These are phyloP conservation scores for Papilio polyxenes DNA, from an alignment of 1,140 invertebrate species.

Conservation along the genomic window DNA sequence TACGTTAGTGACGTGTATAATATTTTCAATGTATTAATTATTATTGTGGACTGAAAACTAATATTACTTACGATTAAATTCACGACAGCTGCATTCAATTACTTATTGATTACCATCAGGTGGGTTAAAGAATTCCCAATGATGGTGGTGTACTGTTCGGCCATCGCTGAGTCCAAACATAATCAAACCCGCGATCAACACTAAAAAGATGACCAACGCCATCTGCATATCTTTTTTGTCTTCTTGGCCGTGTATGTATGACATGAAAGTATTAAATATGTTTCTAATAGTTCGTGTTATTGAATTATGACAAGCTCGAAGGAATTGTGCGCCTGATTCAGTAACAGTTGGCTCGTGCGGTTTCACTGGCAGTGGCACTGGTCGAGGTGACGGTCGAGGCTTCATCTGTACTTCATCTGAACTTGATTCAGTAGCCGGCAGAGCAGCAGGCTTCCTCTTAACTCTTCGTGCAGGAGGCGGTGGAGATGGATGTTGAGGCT, in stretches of 20 bases:
- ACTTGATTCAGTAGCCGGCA: conserved; percentile 71
- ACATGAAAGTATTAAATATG: conserved; percentile 83
- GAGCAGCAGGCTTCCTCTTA: conserved; percentile 68
- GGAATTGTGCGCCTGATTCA: conserved; percentile 84
- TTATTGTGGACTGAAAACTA: conserved; percentile 35
- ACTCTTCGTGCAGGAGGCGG: conserved; percentile 64
- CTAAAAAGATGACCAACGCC: conserved; percentile 86
- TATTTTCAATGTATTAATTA: not conserved
- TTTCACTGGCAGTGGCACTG: conserved; percentile 66
- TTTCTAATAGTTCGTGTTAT: conserved; percentile 84
- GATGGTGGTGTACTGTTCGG: conserved; percentile 87
- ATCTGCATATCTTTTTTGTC: conserved; percentile 87
- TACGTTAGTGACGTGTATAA: not conserved
- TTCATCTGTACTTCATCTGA: conserved; percentile 73
- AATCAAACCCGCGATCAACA: conserved; percentile 87
- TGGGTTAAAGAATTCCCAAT: conserved; percentile 92
- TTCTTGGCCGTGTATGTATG: conserved; percentile 81
- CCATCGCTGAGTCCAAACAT: conserved; percentile 86
- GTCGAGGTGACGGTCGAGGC: conserved; percentile 70
- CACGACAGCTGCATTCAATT: conserved; percentile 11
- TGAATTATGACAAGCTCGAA: conserved; percentile 83
- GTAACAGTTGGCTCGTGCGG: conserved; percentile 81
- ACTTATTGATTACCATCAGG: conserved; percentile 78
- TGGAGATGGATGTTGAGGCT: conserved; percentile 62
- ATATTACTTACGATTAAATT: conserved; percentile 34